Base-by-base conservation (phyloP, 2,113 vertebrate genomes). In the Typhlomys cinereus region DNA sequence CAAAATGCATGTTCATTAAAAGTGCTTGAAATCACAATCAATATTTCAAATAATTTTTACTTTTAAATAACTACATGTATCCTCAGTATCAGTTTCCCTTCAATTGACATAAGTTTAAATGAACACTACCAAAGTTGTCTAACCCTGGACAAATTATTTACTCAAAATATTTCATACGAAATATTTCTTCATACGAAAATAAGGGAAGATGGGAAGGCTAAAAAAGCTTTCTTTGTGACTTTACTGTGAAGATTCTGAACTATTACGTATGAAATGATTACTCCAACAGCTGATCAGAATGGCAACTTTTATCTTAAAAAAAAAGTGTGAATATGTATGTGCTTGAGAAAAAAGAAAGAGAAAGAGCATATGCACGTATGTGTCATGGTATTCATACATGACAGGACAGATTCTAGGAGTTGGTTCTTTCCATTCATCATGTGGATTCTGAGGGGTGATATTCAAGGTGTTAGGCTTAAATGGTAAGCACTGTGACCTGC, bases 171-270 rank as follows among this genome's bases (percentile, higher is more conserved):
- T 85, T 20, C 69, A 46, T 50, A 62, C 85, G 31, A 4, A 64
- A 80, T 89, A 48, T 80, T 31, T 54, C 59, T 92, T 44, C 69
- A 96, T 25, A 82, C 48, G 20, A 92, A 92, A 85, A 62, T 34
- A 15, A 67, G n/a, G 2, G 13, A 20, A 2, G 27, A 59, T 5
- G 4, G 10, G 50, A 31, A 12, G 4, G 31, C n/a, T 71, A 78
- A 94, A 69, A 52, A 41, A 89, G 78, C 23, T 41, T 57, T n/a
- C n/a, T n/a, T 79, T 11, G 23, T 50, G 13, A 9, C 82, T 66
- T 41, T 74, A 31, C 52, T 66, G 14, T 82, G 50, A 93, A 71
- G 36, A 48, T 80, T 92, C 41, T 87, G 10, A 83, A 20, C 76
- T 69, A 59, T 4, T 89, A 66, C 67, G 48, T 46, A 29, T 34